Base-by-base conservation (phyloP, 1,140 invertebrate species). In the Neodiprion fabricii region DNA sequence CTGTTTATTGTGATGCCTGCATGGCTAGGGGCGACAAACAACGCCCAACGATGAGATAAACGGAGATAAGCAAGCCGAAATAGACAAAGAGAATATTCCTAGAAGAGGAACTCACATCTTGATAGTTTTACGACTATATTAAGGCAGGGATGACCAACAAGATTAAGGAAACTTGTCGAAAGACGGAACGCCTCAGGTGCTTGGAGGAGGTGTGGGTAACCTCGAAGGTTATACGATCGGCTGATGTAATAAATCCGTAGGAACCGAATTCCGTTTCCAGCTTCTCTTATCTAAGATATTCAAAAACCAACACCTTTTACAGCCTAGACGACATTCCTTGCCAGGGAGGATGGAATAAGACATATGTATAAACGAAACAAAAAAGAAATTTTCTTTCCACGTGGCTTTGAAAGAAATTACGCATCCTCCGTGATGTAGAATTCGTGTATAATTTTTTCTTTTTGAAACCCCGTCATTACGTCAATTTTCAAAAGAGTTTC, bases 111-210 rank as follows among this genome's bases (percentile, higher is more conserved):
- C 53, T 61, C n/a, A 17, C 11, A 61, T 61, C 53, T 17, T 61
- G 53, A 61, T 61, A 9, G n/a, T 61, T 61, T 61, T 61, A 61
- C 53, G 53, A 61, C 53, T 61, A 17, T 61, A 61, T 61, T 61
- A 61, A 61, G 53, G 53, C 11, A 14, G 53, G 53, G 53, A 61
- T 61, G 11, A 61, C 53, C 53, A 61, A 61, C 53, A 61, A 61
- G 53, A 61, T 61, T 61, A 61, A 12, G 53, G n/a, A 61, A 61
- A 61, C 53, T 17, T 61, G 53, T 61, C 53, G 11, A 61, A 61
- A 61, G 11, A 61, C 53, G 53, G 53, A 61, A 61, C 53, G 53
- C 53, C n/a, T 9, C 53, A 61, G n/a, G 3, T 61, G 53, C 53
- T 17, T 61, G 11, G 53, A 12, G 53, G n/a, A 61, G 53, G 53